Evolutionary conservation across 2,797 vertebrate species (phyloP).

Genomic region (Buphagus erythrorhynchus): DNA sequence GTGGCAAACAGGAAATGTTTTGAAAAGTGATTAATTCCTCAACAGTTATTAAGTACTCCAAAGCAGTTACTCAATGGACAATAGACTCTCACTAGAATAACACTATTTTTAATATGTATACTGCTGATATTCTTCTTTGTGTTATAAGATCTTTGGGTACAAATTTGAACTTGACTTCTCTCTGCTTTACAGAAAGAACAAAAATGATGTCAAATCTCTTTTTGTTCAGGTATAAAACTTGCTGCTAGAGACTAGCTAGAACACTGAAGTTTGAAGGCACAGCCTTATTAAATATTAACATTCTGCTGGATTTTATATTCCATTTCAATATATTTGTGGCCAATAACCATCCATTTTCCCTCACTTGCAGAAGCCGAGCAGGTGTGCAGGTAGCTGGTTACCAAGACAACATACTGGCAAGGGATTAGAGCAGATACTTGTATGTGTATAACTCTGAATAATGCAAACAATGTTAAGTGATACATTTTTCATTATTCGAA

Average conservation of each 20-base stretch:
- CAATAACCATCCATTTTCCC: slow-evolving; percentile 74
- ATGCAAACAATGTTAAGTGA: slow-evolving; percentile 82
- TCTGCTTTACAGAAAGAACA: slow-evolving; percentile 30
- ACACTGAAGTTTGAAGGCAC: slow-evolving; percentile 69
- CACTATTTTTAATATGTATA: background rate
- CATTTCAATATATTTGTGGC: slow-evolving; percentile 75
- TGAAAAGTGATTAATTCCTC: background rate
- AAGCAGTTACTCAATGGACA: background rate
- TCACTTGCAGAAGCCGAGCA: slow-evolving; percentile 75
- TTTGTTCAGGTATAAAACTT: slow-evolving; percentile 61
- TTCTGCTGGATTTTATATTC: slow-evolving; percentile 76
- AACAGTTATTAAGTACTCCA: background rate
- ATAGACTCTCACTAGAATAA: background rate
- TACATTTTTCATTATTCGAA: slow-evolving; percentile 81
- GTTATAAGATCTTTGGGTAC: background rate
- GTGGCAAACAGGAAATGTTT: background rate
- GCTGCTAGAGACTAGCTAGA: slow-evolving; percentile 36
- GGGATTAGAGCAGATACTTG: slow-evolving; percentile 82
- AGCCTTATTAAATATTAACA: slow-evolving; percentile 81
- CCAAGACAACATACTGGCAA: slow-evolving; percentile 81
- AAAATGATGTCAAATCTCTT: slow-evolving; percentile 35
- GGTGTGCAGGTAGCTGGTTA: slow-evolving; percentile 85
- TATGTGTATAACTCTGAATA: slow-evolving; percentile 81
- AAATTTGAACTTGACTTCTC: slow-evolving; percentile 44
- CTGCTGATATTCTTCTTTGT: background rate